Percentiles rank a stretch among this genome's conserved stretches.
Evolutionary conservation across 2,797 vertebrate genomes (phyloP).

Genomic region (Orestias chungarensis): DNA sequence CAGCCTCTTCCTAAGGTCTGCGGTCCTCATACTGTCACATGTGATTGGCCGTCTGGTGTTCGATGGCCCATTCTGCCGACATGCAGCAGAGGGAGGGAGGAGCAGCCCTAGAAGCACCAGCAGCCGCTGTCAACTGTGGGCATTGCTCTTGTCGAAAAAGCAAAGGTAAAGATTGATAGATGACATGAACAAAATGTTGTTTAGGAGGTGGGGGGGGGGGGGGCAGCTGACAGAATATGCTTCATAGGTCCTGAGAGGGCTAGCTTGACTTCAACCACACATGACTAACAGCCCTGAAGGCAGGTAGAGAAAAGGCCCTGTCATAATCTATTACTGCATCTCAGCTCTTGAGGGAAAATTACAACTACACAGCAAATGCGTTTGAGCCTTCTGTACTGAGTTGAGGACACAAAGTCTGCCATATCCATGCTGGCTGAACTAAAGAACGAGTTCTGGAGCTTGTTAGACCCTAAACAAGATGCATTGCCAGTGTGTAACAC

Average conservation of each 20-base stretch:
- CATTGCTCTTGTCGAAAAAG: slow-evolving; percentile 56
- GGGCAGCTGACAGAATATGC: slow-evolving; percentile 68
- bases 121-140: slow-evolving; percentile 67
- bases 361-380: slow-evolving; percentile 55
- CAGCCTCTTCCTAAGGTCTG: slow-evolving; percentile 69
- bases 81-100: slow-evolving; percentile 43
- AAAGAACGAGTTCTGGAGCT: slow-evolving; percentile 51
- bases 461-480: slow-evolving; percentile 57
- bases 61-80: slow-evolving; percentile 67
- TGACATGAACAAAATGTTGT: slow-evolving; percentile 73
- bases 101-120: slow-evolving; percentile 50
- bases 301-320: slow-evolving; percentile 77
- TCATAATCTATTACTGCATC: slow-evolving; percentile 78
- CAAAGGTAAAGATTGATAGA: slow-evolving; percentile 76
- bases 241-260: slow-evolving; percentile 70
- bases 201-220: slow-evolving; percentile 51
- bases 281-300: slow-evolving; percentile 73
- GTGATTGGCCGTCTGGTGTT: slow-evolving; percentile 65
- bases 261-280: slow-evolving; percentile 69
- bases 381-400: slow-evolving; percentile 37
- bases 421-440: slow-evolving; percentile 47
- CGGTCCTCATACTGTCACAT: slow-evolving; percentile 80
- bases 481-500: slow-evolving; percentile 25
- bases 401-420: slow-evolving; percentile 28
- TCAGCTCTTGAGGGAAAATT: slow-evolving; percentile 64